These are phyloP conservation scores for Micromesistius poutassou DNA, from an alignment of 2,797 vertebrate genomes.

Conservation along the genomic window DNA sequence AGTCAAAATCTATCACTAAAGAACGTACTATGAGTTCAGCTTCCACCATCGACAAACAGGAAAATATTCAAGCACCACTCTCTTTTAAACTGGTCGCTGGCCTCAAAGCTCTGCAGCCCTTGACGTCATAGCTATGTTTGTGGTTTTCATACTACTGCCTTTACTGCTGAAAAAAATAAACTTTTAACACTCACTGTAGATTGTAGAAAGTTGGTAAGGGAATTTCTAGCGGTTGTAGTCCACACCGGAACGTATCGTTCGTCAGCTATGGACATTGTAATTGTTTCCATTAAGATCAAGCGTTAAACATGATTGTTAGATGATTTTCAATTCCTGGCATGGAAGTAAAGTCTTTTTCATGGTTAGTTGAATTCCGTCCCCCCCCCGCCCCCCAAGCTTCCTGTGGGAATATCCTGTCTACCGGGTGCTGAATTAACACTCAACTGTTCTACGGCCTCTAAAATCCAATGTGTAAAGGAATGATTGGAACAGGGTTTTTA, in stretches of 20 bases:
- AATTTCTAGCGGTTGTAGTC: neutral
- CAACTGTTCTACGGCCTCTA: slow-evolving; percentile 2
- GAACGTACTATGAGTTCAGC: neutral
- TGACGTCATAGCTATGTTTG: neutral
- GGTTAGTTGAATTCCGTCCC: neutral
- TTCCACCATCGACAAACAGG: neutral
- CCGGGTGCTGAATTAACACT: slow-evolving; percentile 15
- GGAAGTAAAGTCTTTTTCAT: neutral
- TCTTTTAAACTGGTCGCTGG: neutral
- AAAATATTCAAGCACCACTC: neutral
- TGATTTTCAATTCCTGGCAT: neutral
- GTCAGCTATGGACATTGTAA: neutral
- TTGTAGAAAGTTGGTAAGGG: neutral
- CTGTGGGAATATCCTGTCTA: slow-evolving; percentile 8
- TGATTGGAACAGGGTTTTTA: slow-evolving; percentile 35
- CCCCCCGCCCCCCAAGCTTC: slow-evolving; percentile 2
- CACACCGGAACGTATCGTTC: neutral
- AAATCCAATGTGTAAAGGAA: slow-evolving; percentile 15
- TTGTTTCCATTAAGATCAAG: neutral
- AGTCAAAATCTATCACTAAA: neutral
- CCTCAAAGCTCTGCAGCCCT: slow-evolving; percentile 1
- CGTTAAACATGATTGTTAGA: neutral
- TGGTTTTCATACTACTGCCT: neutral
- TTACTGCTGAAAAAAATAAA: neutral
- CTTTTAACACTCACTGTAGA: neutral